Evolutionary conservation across 2,888 invertebrate genomes (phyloP).

Genomic region (Liopterus haemorrhoidalis): DNA sequence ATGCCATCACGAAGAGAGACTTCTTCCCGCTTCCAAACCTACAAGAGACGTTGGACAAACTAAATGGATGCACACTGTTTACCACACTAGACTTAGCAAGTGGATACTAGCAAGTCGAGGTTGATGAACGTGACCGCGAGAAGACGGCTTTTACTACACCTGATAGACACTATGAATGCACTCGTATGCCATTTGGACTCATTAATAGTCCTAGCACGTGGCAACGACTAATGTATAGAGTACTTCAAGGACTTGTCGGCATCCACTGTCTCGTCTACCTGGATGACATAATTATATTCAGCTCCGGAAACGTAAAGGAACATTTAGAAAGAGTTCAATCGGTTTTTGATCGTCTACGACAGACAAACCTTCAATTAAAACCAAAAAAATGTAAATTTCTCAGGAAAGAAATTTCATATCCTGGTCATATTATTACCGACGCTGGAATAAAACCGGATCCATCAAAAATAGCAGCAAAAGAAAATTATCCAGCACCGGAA

Average conservation of each 20-base stretch:
- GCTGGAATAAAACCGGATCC: slow-evolving; percentile 34
- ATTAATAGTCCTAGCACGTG: slow-evolving; percentile 33
- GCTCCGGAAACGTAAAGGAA: slow-evolving; percentile 27
- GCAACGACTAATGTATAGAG: slow-evolving; percentile 35
- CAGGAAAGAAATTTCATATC: slow-evolving; percentile 31
- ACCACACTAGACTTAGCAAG: slow-evolving; percentile 25
- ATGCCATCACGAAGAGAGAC: slow-evolving; percentile 26
- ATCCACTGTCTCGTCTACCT: slow-evolving; percentile 25
- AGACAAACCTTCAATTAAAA: slow-evolving; percentile 21
- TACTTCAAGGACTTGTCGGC: slow-evolving; percentile 32
- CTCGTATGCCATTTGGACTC: slow-evolving; percentile 36
- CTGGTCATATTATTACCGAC: slow-evolving; percentile 35
- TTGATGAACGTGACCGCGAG: slow-evolving; percentile 24
- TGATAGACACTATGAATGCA: slow-evolving; percentile 34
- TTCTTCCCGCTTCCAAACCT: slow-evolving; percentile 27
- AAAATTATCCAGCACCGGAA: slow-evolving; percentile 32
- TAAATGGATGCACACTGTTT: slow-evolving; percentile 23
- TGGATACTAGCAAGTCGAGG: slow-evolving; percentile 27
- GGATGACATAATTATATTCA: slow-evolving; percentile 30
- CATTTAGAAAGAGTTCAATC: too few relatives aligned
- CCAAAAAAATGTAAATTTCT: slow-evolving; percentile 26
- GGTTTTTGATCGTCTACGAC: slow-evolving; percentile 24
- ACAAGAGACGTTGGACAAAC: slow-evolving; percentile 24
- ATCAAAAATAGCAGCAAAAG: slow-evolving; percentile 29
- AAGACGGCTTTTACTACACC: slow-evolving; percentile 27